Conservation (phyloP, 2,888 invertebrate genomes). For the Lepidochrysops patricia region DNA sequence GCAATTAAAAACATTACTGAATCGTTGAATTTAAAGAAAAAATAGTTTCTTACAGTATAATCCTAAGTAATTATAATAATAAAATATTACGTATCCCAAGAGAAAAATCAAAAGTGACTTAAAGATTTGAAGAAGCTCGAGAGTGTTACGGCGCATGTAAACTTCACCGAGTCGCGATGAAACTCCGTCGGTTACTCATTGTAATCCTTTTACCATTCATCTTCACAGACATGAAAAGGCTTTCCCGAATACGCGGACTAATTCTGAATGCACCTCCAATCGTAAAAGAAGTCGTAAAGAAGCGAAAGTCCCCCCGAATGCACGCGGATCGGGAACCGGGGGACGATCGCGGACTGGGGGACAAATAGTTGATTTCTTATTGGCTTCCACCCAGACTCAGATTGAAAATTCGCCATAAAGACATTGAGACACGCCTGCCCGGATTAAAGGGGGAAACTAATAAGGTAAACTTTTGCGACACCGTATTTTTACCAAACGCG, state of each 20-base stretch:
- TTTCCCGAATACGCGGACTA: constrained; percentile 61
- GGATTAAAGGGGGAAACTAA: constrained; percentile 73
- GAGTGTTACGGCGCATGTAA: constrained; percentile 4
- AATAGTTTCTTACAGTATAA: not conserved
- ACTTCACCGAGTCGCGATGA: constrained; percentile 29
- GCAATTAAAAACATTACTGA: not conserved
- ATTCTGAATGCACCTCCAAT: constrained; percentile 73
- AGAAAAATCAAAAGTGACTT: not conserved
- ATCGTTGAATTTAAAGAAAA: not conserved
- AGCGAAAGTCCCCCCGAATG: constrained; percentile 64
- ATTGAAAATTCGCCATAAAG: constrained; percentile 74
- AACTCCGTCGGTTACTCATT: constrained; percentile 46
- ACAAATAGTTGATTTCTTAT: constrained; percentile 74
- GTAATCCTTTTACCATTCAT: constrained; percentile 70
- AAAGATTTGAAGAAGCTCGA: not conserved
- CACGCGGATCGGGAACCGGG: constrained; percentile 43
- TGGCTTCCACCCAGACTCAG: constrained; percentile 70
- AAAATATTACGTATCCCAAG: too few relatives aligned
- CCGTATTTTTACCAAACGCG: constrained; percentile 70
- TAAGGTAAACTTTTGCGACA: constrained; percentile 74
- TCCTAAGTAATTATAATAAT: not conserved
- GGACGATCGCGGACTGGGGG: constrained; percentile 38
- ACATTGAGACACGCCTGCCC: constrained; percentile 70
- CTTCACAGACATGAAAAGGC: constrained; percentile 68
- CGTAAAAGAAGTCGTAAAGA: constrained; percentile 74